A percentile compares a stretch with the other conserved stretches of the same genome.
These are phyloP conservation scores for Parazoanthus swiftii DNA, from an alignment of 92 coral and sea anemone species.

Conservation along the genomic window DNA sequence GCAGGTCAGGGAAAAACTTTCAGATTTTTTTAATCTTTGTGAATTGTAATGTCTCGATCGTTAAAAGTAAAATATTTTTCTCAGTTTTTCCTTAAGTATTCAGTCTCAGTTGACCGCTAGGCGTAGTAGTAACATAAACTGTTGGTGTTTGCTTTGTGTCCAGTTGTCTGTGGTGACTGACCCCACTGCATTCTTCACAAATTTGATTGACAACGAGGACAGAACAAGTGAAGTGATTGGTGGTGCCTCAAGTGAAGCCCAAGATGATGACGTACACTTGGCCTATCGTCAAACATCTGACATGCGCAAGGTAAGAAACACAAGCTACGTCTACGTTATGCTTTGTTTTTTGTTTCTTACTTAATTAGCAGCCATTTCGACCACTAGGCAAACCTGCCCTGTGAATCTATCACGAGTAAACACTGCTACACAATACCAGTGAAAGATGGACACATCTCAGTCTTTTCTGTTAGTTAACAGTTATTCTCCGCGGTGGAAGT, in stretches of 20 bases:
- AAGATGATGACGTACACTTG: constrained; percentile 92
- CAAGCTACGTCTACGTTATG: neutral
- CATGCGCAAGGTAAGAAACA: constrained; percentile 75
- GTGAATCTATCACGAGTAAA: neutral
- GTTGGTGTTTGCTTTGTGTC: constrained; percentile 22
- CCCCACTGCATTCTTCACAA: constrained; percentile 88
- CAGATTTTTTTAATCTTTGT: neutral
- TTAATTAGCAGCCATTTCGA: neutral
- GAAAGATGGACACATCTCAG: no score
- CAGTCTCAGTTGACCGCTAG: neutral
- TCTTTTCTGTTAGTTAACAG: no score
- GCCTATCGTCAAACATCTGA: constrained; percentile 84
- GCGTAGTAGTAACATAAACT: neutral
- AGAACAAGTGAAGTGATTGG: constrained; percentile 73
- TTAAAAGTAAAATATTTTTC: neutral
- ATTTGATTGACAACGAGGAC: constrained; percentile 91
- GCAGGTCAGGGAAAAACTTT: constrained; percentile 63
- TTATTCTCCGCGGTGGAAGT: no score
- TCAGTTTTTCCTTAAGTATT: neutral
- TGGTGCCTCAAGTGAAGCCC: constrained; percentile 80
- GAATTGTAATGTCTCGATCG: neutral
- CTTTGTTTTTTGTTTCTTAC: neutral
- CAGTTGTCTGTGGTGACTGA: constrained; percentile 74
- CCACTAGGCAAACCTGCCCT: neutral
- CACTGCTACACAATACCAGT: neutral